Base-by-base conservation (phyloP, 2,113 vertebrate genomes). In the Tenebrosternarchus preto region DNA sequence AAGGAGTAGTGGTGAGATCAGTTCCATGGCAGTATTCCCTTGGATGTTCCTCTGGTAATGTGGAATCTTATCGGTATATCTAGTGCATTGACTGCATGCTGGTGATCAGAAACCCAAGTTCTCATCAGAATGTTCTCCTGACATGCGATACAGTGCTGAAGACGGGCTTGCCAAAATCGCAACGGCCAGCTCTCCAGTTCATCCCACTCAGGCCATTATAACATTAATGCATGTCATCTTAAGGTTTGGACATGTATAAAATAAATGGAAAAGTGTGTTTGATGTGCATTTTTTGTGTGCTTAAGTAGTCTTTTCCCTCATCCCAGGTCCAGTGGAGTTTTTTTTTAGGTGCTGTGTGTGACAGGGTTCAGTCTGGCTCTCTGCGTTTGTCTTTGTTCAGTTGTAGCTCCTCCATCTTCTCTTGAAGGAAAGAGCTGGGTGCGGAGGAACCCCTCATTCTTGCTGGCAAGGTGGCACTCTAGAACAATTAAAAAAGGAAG, bases 321-420 rank as follows among this genome's bases (percentile, higher is more conserved):
- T 77, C 29, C 56, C 59, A 56, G 72, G 11, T 22, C 3, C 43
- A 81, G 71, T 55, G 3, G 31, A n/a, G 27, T n/a, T n/a, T 67
- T 39, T 29, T 25, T 70, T 66, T 64, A 39, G 64, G 15, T 39
- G 31, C 29, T 39, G 11, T 25, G 78, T 68, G 33, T 29, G 8
- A 53, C 0, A 1, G 43, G 60, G 55, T 61, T 92, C 91, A 93
- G 89, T 93, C 92, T 0, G 93, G 92, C 77, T 92, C 92, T 74
- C 89, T 76, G 86, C 89, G 90, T 86, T 93, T 91, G 84, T 93
- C 92, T 89, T 87, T 91, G 87, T 90, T 88, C 68, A 94, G 87
- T 50, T 93, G 89, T 61, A 94, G 83, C 82, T 92, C 92, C 80
- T 91, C 91, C 90, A 93, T 89, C 86, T 93, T 92, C 79, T 90